Evolutionary conservation across 2,797 vertebrate genomes (phyloP).

Genomic region (Phaenicophaeus curvirostris): DNA sequence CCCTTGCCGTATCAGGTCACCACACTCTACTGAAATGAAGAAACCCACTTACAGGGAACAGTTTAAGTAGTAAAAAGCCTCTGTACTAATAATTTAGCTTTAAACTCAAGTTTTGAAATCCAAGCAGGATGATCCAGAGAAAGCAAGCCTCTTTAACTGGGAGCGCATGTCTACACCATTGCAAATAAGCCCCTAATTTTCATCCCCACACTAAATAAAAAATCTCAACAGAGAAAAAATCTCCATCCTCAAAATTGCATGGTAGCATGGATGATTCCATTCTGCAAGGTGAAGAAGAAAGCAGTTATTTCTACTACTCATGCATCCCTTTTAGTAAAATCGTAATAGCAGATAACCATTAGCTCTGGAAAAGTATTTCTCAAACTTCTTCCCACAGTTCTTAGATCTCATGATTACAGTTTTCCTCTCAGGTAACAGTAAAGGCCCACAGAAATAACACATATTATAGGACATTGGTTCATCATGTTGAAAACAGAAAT

Average conservation of each 20-base stretch:
- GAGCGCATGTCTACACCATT: not conserved
- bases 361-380: not conserved
- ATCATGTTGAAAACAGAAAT: not conserved
- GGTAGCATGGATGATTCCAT: not conserved
- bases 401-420: not conserved
- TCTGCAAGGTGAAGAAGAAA: not conserved
- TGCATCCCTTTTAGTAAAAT: not conserved
- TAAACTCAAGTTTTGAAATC: not conserved
- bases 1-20: not conserved
- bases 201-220: no score
- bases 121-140: not conserved
- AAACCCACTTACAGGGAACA: not conserved
- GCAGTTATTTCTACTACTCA: not conserved
- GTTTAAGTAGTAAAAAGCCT: not conserved
- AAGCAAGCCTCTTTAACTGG: not conserved
- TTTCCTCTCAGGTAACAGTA: not conserved
- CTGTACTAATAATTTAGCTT: not conserved
- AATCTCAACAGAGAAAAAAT: not conserved
- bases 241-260: not conserved
- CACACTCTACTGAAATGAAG: not conserved
- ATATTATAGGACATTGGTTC: not conserved
- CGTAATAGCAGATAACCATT: not conserved
- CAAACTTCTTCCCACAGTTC: not conserved
- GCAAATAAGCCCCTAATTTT: not conserved
- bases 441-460: not conserved